phyloP scores from a whole-genome alignment of 2,113 vertebrate genomes.

The Amia ocellicauda region DNA sequence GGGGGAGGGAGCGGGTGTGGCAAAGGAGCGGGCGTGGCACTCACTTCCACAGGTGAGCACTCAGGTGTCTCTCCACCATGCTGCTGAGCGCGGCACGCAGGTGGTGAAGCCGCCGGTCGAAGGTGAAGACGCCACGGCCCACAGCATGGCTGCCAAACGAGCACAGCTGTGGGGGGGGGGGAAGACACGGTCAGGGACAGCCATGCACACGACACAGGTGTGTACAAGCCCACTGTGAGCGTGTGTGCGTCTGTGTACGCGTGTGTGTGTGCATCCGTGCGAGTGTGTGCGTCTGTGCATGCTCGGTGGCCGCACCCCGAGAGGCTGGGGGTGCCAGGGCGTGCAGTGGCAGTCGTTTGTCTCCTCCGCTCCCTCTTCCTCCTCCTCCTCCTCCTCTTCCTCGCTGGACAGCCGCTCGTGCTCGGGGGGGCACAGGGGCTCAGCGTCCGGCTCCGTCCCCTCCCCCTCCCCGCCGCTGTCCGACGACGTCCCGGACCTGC shows the following conservation, averaged over 20 bases:
- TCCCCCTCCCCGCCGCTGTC: conserved; percentile 71
- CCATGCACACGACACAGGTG: too few relatives aligned
- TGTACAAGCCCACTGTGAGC: not conserved
- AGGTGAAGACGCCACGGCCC: conserved; percentile 81
- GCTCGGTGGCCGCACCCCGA: conserved; percentile 63
- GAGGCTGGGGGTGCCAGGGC: conserved; percentile 71
- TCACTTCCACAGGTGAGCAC: conserved; percentile 87
- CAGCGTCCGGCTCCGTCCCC: conserved; percentile 41
- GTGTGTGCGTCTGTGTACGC: not conserved
- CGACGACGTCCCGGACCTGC: conserved; percentile 56
- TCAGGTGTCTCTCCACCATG: conserved; percentile 88
- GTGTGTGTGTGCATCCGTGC: not conserved
- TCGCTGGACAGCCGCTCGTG: conserved; percentile 76
- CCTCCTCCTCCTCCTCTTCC: conserved; percentile 85
- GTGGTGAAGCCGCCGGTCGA: conserved; percentile 82
- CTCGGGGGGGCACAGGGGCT: conserved; percentile 64
- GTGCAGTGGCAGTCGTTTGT: conserved; percentile 66
- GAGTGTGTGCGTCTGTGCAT: not conserved
- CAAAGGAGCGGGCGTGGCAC: conserved; percentile 32
- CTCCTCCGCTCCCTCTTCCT: conserved; percentile 68
- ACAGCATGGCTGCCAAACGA: conserved; percentile 82
- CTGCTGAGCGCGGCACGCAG: conserved; percentile 83
- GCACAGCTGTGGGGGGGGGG: conserved; percentile 66
- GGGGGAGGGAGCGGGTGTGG: not conserved
- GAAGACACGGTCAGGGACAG: not conserved